A percentile compares a stretch with the other conserved stretches of the same genome.
Evolutionary conservation across 2,888 invertebrate genomes (phyloP).

Genomic region (Melikaiella ostensackeni): DNA sequence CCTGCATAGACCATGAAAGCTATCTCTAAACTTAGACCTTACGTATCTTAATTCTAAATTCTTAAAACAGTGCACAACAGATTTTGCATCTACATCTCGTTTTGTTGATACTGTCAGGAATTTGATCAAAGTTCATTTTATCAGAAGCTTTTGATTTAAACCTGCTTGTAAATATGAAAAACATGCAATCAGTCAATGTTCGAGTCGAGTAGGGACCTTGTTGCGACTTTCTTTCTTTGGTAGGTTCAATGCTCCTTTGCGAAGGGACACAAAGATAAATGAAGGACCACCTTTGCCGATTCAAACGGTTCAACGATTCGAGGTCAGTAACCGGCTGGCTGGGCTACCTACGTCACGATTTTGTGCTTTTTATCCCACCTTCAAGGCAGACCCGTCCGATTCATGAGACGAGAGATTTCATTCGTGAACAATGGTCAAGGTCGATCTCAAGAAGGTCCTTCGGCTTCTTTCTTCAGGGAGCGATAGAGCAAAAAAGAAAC

Average conservation of each 20-base stretch:
- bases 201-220: background rate
- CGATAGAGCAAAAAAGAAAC: background rate
- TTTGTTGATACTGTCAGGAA: background rate
- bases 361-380: conserved; percentile 50
- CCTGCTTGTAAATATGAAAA: conserved; percentile 9
- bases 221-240: background rate
- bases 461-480: background rate
- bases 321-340: background rate
- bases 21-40: no score
- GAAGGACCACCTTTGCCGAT: conserved; percentile 16
- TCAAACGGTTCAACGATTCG: background rate
- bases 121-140: background rate
- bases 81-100: background rate
- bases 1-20: no score
- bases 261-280: conserved; percentile 18
- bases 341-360: background rate
- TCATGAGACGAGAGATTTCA: conserved; percentile 53
- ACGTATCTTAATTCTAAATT: background rate
- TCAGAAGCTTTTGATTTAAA: background rate
- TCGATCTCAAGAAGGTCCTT: conserved; percentile 46
- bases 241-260: background rate
- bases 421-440: conserved; percentile 57
- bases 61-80: background rate
- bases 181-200: background rate
- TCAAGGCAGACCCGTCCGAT: conserved; percentile 44